A percentile compares a stretch with the other conserved stretches of the same genome.
Evolutionary conservation across 2,113 vertebrate genomes (phyloP).

Genomic region (Carollia perspicillata): DNA sequence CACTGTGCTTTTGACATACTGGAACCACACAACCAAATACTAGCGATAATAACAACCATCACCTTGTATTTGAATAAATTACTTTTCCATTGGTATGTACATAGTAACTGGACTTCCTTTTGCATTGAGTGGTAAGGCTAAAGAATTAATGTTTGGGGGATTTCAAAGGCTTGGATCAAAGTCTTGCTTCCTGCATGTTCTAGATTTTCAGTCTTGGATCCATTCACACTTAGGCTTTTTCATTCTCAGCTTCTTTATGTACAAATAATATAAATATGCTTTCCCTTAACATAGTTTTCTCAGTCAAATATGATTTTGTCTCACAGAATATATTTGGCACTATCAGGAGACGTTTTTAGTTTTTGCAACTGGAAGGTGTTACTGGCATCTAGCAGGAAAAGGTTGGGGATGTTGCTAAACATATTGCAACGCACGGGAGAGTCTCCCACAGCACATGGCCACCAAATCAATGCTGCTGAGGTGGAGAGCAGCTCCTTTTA

Average conservation of each 20-base stretch:
- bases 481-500: not conserved
- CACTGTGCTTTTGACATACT: not conserved
- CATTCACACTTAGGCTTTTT: not conserved
- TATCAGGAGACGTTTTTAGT: not conserved
- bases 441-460: not conserved
- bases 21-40: not conserved
- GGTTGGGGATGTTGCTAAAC: not conserved
- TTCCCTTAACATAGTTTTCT: not conserved
- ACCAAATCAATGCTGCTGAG: not conserved
- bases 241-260: not conserved
- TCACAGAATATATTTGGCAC: not conserved
- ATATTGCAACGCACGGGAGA: not conserved
- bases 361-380: not conserved
- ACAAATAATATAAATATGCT: not conserved
- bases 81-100: not conserved
- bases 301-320: not conserved
- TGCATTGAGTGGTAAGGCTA: not conserved
- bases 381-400: not conserved
- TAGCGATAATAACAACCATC: not conserved
- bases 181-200: not conserved
- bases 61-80: not conserved
- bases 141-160: not conserved
- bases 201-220: not conserved
- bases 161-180: not conserved
- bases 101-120: not conserved